Conservation (phyloP, 92 coral and sea anemone species). For the Paramuricea clavata region DNA sequence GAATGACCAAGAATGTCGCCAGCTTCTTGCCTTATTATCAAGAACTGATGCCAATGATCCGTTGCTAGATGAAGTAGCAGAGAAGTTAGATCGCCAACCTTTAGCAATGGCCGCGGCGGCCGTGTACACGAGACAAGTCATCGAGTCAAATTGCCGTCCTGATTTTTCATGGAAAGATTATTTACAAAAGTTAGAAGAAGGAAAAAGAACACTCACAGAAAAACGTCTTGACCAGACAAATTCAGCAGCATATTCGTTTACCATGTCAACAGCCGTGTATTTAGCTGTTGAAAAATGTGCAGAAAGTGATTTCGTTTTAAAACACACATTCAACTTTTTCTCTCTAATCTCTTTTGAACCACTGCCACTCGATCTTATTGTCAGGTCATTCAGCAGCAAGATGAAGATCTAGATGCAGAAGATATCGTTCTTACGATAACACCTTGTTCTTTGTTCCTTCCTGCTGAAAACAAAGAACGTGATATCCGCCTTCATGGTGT, state of each 20-base stretch:
- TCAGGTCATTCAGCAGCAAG: slow-evolving; percentile 8
- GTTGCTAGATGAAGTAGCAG: slow-evolving; percentile 45
- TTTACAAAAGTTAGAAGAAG: neutral
- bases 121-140: slow-evolving; percentile 36
- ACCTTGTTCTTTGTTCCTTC: slow-evolving; percentile 25
- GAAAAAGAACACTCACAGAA: slow-evolving; percentile 45
- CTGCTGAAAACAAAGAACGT: neutral
- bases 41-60: slow-evolving; percentile 27
- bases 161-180: slow-evolving; percentile 11
- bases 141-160: neutral
- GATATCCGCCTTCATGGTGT: slow-evolving; percentile 14
- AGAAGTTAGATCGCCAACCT: slow-evolving; percentile 69
- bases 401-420: neutral
- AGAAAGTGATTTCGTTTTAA: neutral
- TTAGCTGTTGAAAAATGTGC: slow-evolving; percentile 31
- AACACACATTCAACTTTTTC: slow-evolving; percentile 6
- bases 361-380: slow-evolving; percentile 35
- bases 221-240: slow-evolving; percentile 18
- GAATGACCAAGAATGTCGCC: slow-evolving; percentile 48
- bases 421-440: slow-evolving; percentile 6
- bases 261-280: slow-evolving; percentile 51
- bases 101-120: slow-evolving; percentile 74
- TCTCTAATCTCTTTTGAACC: slow-evolving; percentile 28
- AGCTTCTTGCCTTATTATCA: slow-evolving; percentile 50
- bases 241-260: slow-evolving; percentile 30